Conservation (phyloP, 1,140 invertebrate species). For the Catajapyx aquilonaris region DNA sequence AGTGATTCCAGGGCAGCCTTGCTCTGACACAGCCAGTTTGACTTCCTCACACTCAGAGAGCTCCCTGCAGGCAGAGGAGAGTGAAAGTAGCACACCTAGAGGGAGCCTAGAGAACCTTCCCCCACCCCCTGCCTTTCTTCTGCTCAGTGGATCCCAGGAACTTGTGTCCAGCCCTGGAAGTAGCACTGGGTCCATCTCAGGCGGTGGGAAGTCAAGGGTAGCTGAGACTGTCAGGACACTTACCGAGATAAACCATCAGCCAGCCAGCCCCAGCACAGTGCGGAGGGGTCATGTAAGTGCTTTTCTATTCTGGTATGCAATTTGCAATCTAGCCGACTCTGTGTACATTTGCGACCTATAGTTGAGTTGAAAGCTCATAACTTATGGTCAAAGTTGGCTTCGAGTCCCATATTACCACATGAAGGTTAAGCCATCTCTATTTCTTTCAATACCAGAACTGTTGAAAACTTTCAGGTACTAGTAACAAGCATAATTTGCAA, state of each 20-base stretch:
- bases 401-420: too few relatives aligned
- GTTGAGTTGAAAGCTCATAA: too few relatives aligned
- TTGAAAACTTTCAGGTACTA: too few relatives aligned
- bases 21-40: not conserved
- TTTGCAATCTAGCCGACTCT: not conserved
- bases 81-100: slow-evolving; percentile 15
- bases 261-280: slow-evolving; percentile 56
- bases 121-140: slow-evolving; percentile 61
- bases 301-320: not conserved
- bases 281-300: slow-evolving; percentile 35
- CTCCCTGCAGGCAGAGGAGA: slow-evolving; percentile 8
- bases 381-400: too few relatives aligned
- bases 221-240: slow-evolving; percentile 67
- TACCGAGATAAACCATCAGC: slow-evolving; percentile 63
- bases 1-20: too few relatives aligned
- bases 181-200: slow-evolving; percentile 13
- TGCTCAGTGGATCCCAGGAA: slow-evolving; percentile 31
- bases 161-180: slow-evolving; percentile 17
- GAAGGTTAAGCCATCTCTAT: too few relatives aligned
- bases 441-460: too few relatives aligned
- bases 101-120: slow-evolving; percentile 41
- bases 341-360: not conserved
- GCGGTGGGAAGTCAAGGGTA: slow-evolving; percentile 24
- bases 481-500: too few relatives aligned
- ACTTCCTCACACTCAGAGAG: slow-evolving; percentile 8